Base-by-base conservation (phyloP, 2,888 invertebrate genomes). In the Eulithis prunata region DNA sequence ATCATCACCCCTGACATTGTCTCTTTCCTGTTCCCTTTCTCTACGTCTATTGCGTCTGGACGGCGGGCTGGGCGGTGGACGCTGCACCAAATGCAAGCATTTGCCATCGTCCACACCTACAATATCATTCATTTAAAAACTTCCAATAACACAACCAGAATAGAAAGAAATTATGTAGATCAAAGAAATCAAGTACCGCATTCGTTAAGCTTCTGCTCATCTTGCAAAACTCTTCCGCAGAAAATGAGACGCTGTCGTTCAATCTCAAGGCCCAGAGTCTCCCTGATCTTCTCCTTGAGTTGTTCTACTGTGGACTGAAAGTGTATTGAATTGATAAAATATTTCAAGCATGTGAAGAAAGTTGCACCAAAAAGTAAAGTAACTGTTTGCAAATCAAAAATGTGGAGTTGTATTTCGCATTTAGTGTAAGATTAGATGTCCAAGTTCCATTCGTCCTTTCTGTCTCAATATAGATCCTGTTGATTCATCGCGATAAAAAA, bases 221-320 rank as follows among this genome's bases (percentile, higher is more conserved):
- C 97, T 80, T 97, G 96, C 58, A 99, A 91, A 36, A 99, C 98
- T 86, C 97, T 94, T n/a, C 99, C 99, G 84, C 97, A 97, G 85
- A 97, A 99, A 77, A 99, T 99, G 47, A 99, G 95, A 65, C 99
- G 95, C 85, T 99, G 99, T 56, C 96, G 95, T 69, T 96, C 96
- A 7, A 96, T 95, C 32, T 97, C 94, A 75, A 99, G 96, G 65
- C 94, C 95, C 73, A 99, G 96, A 71, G 95, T 94, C 58, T 95
- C 96, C 4, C 95, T 95, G 71, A 98, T 96, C 75, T 95, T 94
- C 75, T 96, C 95, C 86, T 98, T 98, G 78, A 98, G 96, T 82
- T 97, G 95, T 65, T 95, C 94, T 59, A 98, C 96, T 45, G 97
- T 97, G 66, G 95, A 95, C 97, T 98, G 88, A 68, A 85, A 84